Conservation (phyloP, 1,140 invertebrate genomes). For the Rhizoglyphus robini region DNA sequence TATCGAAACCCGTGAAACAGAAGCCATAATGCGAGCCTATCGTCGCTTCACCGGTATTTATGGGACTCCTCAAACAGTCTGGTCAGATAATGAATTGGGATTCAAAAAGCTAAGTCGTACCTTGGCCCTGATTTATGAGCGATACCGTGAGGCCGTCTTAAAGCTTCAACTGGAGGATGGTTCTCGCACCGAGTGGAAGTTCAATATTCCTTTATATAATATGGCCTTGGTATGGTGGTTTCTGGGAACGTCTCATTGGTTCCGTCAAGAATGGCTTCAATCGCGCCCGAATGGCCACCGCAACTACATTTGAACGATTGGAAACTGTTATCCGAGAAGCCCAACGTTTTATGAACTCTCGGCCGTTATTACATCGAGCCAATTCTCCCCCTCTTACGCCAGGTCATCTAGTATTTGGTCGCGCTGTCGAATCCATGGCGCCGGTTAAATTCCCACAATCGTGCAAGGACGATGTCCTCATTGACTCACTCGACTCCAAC, state of each 20-base stretch:
- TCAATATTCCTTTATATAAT: not conserved
- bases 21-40: no score
- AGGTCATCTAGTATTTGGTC: not conserved
- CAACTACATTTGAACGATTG: not conserved
- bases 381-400: not conserved
- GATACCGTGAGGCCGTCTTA: no score
- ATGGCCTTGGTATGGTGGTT: not conserved
- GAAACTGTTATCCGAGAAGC: not conserved
- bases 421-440: not conserved
- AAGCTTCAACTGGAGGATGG: no score
- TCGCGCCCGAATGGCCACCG: not conserved
- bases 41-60: no score
- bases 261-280: not conserved
- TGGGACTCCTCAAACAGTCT: no score
- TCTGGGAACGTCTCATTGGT: not conserved
- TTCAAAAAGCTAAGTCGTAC: no score
- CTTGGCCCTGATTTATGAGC: no score
- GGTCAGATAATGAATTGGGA: no score
- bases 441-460: not conserved
- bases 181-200: no score
- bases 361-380: not conserved
- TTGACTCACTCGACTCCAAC: not conserved
- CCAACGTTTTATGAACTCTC: not conserved
- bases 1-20: no score
- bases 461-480: not conserved